A percentile compares a stretch with the other conserved stretches of the same genome.
phyloP scores from a whole-genome alignment of 2,797 vertebrate genomes.

The Ceyx erithaca region DNA sequence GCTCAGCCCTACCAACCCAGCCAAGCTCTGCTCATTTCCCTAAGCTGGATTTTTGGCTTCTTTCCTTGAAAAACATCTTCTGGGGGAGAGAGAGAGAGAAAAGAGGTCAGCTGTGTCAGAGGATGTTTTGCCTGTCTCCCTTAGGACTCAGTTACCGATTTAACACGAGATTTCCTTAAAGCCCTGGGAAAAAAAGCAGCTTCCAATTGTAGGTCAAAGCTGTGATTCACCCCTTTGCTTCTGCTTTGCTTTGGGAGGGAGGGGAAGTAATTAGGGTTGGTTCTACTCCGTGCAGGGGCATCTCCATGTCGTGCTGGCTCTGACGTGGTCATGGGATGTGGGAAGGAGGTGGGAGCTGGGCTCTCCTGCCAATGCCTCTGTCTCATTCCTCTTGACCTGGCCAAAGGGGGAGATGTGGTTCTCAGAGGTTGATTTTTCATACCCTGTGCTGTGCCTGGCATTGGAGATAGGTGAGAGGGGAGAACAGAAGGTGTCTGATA shows the following conservation, averaged over 20 bases:
- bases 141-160: constrained; percentile 51
- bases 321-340: fast-evolving
- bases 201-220: constrained; percentile 45
- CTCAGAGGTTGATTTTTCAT: background rate
- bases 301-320: background rate
- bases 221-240: constrained; percentile 25
- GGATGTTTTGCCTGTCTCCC: constrained; percentile 65
- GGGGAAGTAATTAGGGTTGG: background rate
- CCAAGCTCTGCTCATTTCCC: constrained; percentile 1
- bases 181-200: constrained; percentile 55
- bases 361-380: background rate
- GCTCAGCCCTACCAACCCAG: background rate
- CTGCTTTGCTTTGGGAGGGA: background rate
- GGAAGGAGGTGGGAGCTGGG: background rate
- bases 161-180: constrained; percentile 65
- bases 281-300: background rate
- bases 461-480: background rate
- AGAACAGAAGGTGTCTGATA: fast-evolving
- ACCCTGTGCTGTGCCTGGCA: background rate
- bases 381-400: background rate
- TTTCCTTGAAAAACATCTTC: constrained; percentile 65
- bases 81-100: background rate
- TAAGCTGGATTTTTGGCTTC: constrained; percentile 41
- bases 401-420: background rate
- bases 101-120: constrained; percentile 61